These are phyloP conservation scores for Dipodomys spectabilis DNA, from an alignment of 2,113 vertebrate species.

Conservation along the genomic window DNA sequence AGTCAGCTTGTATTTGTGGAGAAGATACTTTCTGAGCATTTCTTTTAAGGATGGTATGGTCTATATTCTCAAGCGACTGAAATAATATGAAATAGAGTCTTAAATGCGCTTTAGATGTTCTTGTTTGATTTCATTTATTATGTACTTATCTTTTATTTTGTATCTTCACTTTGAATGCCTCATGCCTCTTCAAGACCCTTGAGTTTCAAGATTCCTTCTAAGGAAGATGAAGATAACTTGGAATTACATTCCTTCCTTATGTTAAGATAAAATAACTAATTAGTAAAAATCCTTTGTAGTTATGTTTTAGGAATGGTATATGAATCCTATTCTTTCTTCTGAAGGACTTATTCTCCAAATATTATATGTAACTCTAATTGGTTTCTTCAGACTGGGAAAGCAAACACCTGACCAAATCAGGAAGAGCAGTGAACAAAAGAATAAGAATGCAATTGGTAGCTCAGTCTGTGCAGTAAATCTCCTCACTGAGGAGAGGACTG, in stretches of 20 bases:
- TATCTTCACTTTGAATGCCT: not conserved
- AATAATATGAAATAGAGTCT: not conserved
- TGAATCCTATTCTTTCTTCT: not conserved
- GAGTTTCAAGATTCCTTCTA: conserved; percentile 3
- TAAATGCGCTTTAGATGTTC: not conserved
- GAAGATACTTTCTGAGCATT: not conserved
- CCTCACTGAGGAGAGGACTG: not conserved
- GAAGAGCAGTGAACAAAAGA: not conserved
- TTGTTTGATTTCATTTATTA: not conserved
- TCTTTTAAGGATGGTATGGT: not conserved
- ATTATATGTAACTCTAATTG: not conserved
- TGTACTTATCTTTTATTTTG: not conserved
- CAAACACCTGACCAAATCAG: not conserved
- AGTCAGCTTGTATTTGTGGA: conserved; percentile 2
- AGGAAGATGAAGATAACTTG: not conserved
- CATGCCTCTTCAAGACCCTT: not conserved
- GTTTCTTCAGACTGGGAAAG: not conserved
- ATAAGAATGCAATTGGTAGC: not conserved
- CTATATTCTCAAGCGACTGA: not conserved
- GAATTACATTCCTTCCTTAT: not conserved
- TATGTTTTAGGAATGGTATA: not conserved
- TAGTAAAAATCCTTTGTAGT: not conserved
- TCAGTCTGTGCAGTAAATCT: not conserved
- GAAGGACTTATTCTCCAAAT: not conserved
- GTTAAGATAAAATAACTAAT: conserved; percentile 44